Percentiles rank a stretch among this genome's conserved stretches.
Evolutionary conservation across 2,113 vertebrate species (phyloP).

Genomic region (Hippocampus comes): DNA sequence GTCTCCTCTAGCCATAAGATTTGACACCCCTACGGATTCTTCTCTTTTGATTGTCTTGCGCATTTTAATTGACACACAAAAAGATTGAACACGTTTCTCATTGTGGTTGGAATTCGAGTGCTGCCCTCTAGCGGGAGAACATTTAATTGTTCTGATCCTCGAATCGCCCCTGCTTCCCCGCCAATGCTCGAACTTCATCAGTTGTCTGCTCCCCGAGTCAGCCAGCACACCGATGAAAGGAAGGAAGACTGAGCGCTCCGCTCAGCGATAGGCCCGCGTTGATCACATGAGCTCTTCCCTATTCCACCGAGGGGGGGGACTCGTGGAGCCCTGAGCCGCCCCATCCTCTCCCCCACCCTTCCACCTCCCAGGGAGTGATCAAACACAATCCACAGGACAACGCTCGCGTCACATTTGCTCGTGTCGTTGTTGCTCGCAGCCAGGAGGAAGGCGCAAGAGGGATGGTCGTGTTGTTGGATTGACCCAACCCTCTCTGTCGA

Average conservation of each 20-base stretch:
- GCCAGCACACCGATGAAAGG: slow-evolving; percentile 29
- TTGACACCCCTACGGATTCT: background rate
- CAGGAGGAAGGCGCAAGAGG: background rate
- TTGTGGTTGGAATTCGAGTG: no score
- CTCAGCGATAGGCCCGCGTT: slow-evolving; percentile 43
- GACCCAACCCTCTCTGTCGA: background rate
- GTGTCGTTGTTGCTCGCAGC: slow-evolving; percentile 10
- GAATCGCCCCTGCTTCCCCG: no score
- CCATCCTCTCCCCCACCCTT: background rate
- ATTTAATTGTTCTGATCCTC: no score
- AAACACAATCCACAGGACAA: slow-evolving; percentile 40
- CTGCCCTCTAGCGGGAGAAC: no score
- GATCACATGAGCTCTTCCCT: slow-evolving; percentile 63
- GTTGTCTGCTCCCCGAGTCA: slow-evolving; percentile 14
- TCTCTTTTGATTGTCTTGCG: background rate
- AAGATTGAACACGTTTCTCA: no score
- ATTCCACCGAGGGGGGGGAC: slow-evolving; percentile 45
- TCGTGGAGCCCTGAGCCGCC: slow-evolving; percentile 28
- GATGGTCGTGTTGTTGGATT: background rate
- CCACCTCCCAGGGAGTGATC: slow-evolving; percentile 43
- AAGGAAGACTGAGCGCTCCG: slow-evolving; percentile 50
- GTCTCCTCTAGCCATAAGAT: background rate
- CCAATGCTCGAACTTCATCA: slow-evolving; percentile 27
- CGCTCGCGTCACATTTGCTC: slow-evolving; percentile 28
- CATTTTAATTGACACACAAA: background rate